A percentile compares a stretch with the other conserved stretches of the same genome.
Evolutionary conservation across 1,140 invertebrate species (phyloP).

Genomic region (Nephila pilipes): DNA sequence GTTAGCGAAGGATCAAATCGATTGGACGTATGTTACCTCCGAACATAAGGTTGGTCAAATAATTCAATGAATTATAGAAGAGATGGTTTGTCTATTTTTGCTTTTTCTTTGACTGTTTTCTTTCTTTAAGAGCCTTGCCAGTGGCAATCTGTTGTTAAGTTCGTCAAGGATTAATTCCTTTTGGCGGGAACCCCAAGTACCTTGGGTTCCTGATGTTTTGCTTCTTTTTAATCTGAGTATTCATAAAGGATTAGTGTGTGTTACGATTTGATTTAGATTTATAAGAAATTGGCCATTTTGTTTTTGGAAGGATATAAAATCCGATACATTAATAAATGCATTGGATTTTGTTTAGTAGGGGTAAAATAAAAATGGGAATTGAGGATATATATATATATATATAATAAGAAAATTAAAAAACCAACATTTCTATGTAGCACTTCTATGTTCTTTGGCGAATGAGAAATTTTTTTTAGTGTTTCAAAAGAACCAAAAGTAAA

Average conservation of each 20-base stretch:
- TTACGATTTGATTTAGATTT: neutral
- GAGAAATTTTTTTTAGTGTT: no score
- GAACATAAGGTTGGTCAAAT: constrained; percentile 10
- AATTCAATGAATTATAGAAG: constrained; percentile 30
- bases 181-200: neutral
- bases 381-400: no score
- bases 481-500: no score
- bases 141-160: neutral
- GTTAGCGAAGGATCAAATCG: neutral
- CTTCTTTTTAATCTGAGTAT: neutral
- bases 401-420: no score
- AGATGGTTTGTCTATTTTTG: neutral
- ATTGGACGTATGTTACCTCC: neutral
- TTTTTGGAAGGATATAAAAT: no score
- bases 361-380: no score
- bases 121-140: neutral
- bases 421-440: no score
- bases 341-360: no score
- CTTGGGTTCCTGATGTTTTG: neutral
- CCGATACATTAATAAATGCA: no score
- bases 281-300: neutral
- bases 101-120: neutral
- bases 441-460: no score
- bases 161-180: neutral
- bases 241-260: neutral